Evolutionary conservation across 2,113 vertebrate species (phyloP).

Genomic region (Ovis canadensis): DNA sequence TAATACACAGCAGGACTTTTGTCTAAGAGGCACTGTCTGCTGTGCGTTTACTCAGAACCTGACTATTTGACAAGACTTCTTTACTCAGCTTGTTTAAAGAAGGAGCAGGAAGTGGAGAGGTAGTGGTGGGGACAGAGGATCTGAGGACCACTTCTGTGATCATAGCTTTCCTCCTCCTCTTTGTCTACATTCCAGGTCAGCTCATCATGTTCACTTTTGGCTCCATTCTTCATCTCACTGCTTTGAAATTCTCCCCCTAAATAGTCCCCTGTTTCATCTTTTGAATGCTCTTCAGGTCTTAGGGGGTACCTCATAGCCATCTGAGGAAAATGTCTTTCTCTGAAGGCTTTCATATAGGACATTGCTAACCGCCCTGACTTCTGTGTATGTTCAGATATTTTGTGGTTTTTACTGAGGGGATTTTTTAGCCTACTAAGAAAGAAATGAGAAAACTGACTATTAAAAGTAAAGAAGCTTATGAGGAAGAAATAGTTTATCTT

Average conservation of each 20-base stretch:
- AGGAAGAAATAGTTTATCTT: conserved; percentile 44
- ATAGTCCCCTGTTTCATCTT: background rate
- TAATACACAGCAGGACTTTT: background rate
- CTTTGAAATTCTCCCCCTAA: background rate
- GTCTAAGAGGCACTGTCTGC: background rate
- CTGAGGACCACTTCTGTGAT: background rate
- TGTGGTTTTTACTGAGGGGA: conserved; percentile 1
- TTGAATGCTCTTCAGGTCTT: background rate
- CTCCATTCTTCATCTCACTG: background rate
- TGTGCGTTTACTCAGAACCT: background rate
- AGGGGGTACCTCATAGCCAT: background rate
- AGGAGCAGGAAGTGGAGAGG: background rate
- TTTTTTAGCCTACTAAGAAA: conserved; percentile 34
- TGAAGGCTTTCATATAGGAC: background rate
- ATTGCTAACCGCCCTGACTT: background rate
- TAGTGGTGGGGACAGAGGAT: background rate
- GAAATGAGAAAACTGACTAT: conserved; percentile 28
- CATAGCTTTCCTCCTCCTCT: background rate
- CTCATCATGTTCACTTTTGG: background rate
- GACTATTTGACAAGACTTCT: background rate
- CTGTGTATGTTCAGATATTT: background rate
- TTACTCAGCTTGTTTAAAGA: conserved; percentile 12
- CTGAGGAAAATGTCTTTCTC: conserved; percentile 6
- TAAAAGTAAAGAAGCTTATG: conserved; percentile 32
- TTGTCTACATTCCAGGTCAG: background rate